These are phyloP conservation scores for Junonia oenone DNA, from an alignment of 2,888 invertebrate genomes.

Conservation along the genomic window DNA sequence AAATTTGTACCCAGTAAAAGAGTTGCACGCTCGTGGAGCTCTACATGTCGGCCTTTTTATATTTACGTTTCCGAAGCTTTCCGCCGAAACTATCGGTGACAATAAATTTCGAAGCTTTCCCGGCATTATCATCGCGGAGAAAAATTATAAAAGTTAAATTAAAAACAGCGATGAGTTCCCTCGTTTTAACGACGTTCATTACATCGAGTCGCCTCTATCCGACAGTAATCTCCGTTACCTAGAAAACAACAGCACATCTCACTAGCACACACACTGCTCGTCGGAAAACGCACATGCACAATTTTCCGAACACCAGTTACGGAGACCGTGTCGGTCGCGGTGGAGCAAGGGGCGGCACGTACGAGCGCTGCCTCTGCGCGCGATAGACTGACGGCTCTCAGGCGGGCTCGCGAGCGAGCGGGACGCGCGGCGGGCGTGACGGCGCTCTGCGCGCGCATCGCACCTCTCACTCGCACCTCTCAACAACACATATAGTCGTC, in stretches of 20 bases:
- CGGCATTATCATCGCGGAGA: conserved; percentile 34
- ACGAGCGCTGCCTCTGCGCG: conserved; percentile 70
- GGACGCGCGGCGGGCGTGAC: conserved; percentile 76
- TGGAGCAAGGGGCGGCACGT: conserved; percentile 67
- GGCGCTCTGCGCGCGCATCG: conserved; percentile 68
- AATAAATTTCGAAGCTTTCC: conserved; percentile 29
- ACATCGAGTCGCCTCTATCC: conserved; percentile 62
- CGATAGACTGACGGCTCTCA: conserved; percentile 69
- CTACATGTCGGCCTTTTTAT: conserved; percentile 26
- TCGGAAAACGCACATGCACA: conserved; percentile 80
- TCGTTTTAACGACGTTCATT: conserved; percentile 35
- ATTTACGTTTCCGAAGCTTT: conserved; percentile 27
- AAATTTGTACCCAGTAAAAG: conserved; percentile 56
- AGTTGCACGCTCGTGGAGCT: conserved; percentile 46
- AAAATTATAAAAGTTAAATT: conserved; percentile 54
- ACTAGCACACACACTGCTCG: conserved; percentile 76
- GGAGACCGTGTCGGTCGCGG: conserved; percentile 76
- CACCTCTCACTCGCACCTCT: conserved; percentile 53
- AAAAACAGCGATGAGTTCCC: conserved; percentile 36
- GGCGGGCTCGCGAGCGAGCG: conserved; percentile 59
- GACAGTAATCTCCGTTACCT: conserved; percentile 68
- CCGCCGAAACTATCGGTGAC: background rate
- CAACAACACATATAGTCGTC: conserved; percentile 47
- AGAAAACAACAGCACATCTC: conserved; percentile 79
- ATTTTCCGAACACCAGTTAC: conserved; percentile 78